Evolutionary conservation across 2,797 vertebrate species (phyloP), one percentile per base, ranked within the genome.

Genomic region (Onychomys torridus): DNA sequence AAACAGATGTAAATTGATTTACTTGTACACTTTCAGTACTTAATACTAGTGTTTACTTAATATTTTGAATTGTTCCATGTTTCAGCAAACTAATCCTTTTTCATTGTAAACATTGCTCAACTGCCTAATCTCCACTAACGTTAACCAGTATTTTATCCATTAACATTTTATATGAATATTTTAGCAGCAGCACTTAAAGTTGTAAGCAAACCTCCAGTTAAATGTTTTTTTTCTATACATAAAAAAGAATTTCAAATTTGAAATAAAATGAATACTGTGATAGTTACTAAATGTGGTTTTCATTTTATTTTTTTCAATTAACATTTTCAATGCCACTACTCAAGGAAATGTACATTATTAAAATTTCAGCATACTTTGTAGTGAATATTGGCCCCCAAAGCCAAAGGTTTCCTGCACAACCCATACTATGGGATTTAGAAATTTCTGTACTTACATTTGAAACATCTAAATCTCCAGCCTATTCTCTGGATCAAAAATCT

Each of bases 391-490:
- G 79, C 29, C 27, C 87, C 84, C 25, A 29, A 91, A 93, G 71
- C 49, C 46, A 81, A 81, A 89, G 29, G 84, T 85, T 92, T 73
- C 67, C 52, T 63, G 5, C 4, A 69, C 43, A 93, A 40, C 13
- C 11, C 12, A 32, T 96, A 46, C 55, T 40, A 10, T 8, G 23
- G 29, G 59, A 89, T 89, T 89, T 91, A 94, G 59, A 92, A 89
- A 87, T 93, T 78, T 5, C 40, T 79, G 6, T 94, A 90, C 91
- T 97, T 97, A 96, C 63, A 69, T 85, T 91, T 67, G 40, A 89
- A 93, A 84, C 78, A 63, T 92, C 52, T 94, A 91, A 94, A 95
- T 96, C 88, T 92, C 90, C 77, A 81, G n/a, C 61, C 69, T 87
- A 32, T 87, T 89, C 93, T 94, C 57, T 65, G 83, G 40, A 89